Percentiles rank a stretch among this genome's conserved stretches.
phyloP scores from a whole-genome alignment of 2,888 invertebrate genomes.

The Lordiphosa andalusiaca region DNA sequence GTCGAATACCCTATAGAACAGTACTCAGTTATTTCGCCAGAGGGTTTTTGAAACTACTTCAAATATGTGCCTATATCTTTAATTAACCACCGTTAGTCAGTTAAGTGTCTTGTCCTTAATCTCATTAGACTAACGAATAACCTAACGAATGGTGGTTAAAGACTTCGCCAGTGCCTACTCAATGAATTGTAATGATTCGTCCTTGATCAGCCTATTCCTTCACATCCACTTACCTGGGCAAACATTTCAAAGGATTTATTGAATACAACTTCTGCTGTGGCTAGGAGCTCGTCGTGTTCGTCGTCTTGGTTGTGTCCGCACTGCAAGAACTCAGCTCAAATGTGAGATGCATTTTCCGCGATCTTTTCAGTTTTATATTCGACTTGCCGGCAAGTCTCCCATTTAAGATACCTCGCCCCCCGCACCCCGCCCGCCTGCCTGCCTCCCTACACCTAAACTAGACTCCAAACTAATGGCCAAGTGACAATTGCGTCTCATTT shows the following conservation, averaged over 20 bases:
- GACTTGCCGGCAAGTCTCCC: conserved; percentile 21
- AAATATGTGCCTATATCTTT: no score
- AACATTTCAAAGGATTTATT: conserved; percentile 67
- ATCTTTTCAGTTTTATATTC: conserved; percentile 79
- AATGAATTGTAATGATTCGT: background rate
- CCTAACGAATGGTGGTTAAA: no score
- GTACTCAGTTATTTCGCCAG: no score
- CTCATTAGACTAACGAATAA: no score
- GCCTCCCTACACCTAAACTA: conserved; percentile 17
- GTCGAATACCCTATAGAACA: no score
- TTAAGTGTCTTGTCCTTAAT: background rate
- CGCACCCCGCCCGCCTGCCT: background rate
- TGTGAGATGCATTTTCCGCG: conserved; percentile 78
- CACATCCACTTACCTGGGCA: conserved; percentile 72
- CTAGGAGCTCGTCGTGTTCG: conserved; percentile 18
- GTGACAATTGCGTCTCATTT: conserved; percentile 64
- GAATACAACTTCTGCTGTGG: conserved; percentile 21
- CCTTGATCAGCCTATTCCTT: background rate
- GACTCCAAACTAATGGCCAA: conserved; percentile 49
- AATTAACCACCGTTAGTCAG: no score
- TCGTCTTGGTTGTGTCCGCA: conserved; percentile 58
- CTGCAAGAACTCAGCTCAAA: conserved; percentile 78
- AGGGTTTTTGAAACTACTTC: no score
- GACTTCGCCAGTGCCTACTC: no score
- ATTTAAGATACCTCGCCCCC: conserved; percentile 18